Evolutionary conservation across 2,888 invertebrate genomes (phyloP).

Genomic region (Dermolepida albohirtum): DNA sequence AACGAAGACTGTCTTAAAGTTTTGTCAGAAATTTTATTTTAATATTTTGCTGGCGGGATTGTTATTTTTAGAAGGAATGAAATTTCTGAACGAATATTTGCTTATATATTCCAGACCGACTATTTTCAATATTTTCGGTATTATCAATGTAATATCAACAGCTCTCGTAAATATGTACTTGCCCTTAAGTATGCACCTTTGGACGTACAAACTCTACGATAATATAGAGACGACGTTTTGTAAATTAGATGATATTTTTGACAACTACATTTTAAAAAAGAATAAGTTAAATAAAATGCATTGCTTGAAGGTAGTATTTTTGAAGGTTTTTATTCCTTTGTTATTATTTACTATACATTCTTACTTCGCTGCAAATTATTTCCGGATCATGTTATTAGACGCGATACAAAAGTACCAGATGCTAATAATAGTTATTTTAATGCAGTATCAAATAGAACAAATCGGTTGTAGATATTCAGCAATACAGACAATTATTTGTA

Average conservation of each 20-base stretch:
- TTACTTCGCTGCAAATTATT: neutral
- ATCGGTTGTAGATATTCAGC: conserved; percentile 10
- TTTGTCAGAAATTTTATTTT: neutral
- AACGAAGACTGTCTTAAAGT: neutral
- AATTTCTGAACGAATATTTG: neutral
- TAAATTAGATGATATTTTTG: neutral
- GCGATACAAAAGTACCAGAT: conserved; percentile 7
- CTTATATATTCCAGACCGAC: no score
- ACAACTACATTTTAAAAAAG: conserved; percentile 1
- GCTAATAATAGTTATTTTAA: neutral
- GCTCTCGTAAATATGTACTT: neutral
- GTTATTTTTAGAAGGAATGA: neutral
- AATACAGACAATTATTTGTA: neutral
- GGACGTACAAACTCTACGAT: conserved; percentile 3
- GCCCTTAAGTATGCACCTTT: conserved; percentile 3
- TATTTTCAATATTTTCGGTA: neutral
- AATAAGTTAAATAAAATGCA: neutral
- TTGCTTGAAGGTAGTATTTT: neutral
- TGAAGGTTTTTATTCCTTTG: conserved; percentile 7
- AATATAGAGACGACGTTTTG: neutral
- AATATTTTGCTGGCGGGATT: neutral
- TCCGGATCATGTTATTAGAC: neutral
- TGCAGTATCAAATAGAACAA: conserved; percentile 9
- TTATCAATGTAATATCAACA: neutral
- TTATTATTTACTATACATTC: neutral